Evolutionary conservation across 2,113 vertebrate genomes (phyloP).

Genomic region (Tiliqua scincoides): DNA sequence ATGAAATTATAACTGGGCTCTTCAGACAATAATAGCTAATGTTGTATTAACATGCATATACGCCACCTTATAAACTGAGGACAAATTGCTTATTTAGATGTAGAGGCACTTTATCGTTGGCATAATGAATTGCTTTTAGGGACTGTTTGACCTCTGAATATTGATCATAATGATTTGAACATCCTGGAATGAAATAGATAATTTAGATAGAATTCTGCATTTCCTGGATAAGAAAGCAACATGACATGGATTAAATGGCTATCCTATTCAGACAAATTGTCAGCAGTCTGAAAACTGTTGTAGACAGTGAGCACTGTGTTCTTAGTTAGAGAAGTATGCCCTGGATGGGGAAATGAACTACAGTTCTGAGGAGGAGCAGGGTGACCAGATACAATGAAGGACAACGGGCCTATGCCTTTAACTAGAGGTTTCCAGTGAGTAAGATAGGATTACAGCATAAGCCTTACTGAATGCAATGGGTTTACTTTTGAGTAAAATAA

Average conservation of each 20-base stretch:
- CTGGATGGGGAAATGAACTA: background rate
- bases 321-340: background rate
- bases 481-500: too few relatives aligned
- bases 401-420: too few relatives aligned
- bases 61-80: conserved; percentile 32
- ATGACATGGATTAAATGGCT: background rate
- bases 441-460: too few relatives aligned
- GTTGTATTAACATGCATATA: conserved; percentile 30
- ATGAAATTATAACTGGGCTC: conserved; percentile 59
- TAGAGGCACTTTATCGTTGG: conserved; percentile 49
- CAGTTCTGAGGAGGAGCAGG: too few relatives aligned
- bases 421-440: too few relatives aligned
- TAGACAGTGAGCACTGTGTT: background rate
- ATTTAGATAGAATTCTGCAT: conserved; percentile 33
- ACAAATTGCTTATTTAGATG: conserved; percentile 61
- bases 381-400: too few relatives aligned
- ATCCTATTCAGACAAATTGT: background rate
- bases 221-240: conserved; percentile 12
- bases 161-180: conserved; percentile 43
- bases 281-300: background rate
- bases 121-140: conserved; percentile 49
- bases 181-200: conserved; percentile 14
- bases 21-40: conserved; percentile 63
- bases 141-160: conserved; percentile 34
- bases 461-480: too few relatives aligned